Base-by-base conservation (phyloP, 2,888 invertebrate genomes). In the Melanostoma mellinum region DNA sequence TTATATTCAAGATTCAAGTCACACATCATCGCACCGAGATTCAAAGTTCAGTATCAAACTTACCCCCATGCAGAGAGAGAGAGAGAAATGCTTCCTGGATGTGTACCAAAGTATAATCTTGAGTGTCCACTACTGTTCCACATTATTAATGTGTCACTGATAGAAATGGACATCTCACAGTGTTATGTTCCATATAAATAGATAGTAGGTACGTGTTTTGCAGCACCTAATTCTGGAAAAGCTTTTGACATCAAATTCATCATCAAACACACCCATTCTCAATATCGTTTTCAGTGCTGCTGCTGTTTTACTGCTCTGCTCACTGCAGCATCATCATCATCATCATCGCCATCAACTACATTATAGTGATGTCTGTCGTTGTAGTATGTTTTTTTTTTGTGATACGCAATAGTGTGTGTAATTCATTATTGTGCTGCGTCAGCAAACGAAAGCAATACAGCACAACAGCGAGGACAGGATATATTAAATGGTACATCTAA, bases 241-340 rank as follows among this genome's bases (percentile, higher is more conserved):
- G 50, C 65, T 67, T 77, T 67, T 82, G 78, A 82, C 82, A 78
- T 82, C 78, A 82, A 78, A 65, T 55, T 68, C 73, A 77, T 75
- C 79, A 65, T 44, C 75, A 61, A 50, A 38, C 63, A 50, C 63
- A 50, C 63, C 65, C 61, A 72, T 40, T 58, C 40, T 56, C 55
- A 40, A 78, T 50, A 63, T 53, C 20, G n/a, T 58, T 56, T 74
- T 30, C 30, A 33, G 32, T 33, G 56, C 42, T 67, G 73, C 56
- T 42, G 46, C 48, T 40, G 20, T 20, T 20, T 20, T 20, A 20
- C 20, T 20, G 20, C 20, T 20, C 20, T 20, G 20, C 20, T 60
- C 61, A 61, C 36, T 60, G 52, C 71, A 76, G 46, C 61, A 58
- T 52, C 68, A 68, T 73, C 53, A 55, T 33, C n/a, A 48, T 38